These are phyloP conservation scores for Meta bourneti DNA, from an alignment of 2,888 invertebrate species.

Conservation along the genomic window DNA sequence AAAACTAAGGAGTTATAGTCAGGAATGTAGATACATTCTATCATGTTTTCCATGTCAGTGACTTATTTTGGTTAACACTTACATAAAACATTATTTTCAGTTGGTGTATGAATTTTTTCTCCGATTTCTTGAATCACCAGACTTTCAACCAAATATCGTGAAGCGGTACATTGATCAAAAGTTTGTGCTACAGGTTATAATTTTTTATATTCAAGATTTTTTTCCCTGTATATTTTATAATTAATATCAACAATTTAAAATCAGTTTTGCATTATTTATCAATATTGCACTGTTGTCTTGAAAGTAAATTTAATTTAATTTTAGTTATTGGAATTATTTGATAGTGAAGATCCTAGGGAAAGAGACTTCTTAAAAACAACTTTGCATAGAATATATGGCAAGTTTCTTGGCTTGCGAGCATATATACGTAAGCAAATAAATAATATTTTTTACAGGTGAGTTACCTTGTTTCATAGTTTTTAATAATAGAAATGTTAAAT, in stretches of 20 bases:
- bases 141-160: slow-evolving; percentile 94
- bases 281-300: background rate
- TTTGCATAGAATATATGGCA: slow-evolving; percentile 89
- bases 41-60: background rate
- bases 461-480: background rate
- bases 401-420: slow-evolving; percentile 96
- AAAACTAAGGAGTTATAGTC: no score
- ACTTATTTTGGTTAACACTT: background rate
- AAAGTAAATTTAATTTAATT: slow-evolving; percentile 6
- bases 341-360: slow-evolving; percentile 97
- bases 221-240: background rate
- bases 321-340: slow-evolving; percentile 94
- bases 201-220: background rate
- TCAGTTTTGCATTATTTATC: background rate
- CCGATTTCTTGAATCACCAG: slow-evolving; percentile 92
- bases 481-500: background rate
- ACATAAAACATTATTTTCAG: slow-evolving; percentile 78
- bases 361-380: slow-evolving; percentile 98
- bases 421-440: slow-evolving; percentile 99
- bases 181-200: slow-evolving; percentile 91
- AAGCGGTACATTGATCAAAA: slow-evolving; percentile 97
- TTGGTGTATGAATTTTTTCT: slow-evolving; percentile 86
- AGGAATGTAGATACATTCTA: no score
- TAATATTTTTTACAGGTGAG: slow-evolving; percentile 93
- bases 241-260: background rate